phyloP scores from a whole-genome alignment of 2,113 vertebrate species.

The Clarias batrachus region DNA sequence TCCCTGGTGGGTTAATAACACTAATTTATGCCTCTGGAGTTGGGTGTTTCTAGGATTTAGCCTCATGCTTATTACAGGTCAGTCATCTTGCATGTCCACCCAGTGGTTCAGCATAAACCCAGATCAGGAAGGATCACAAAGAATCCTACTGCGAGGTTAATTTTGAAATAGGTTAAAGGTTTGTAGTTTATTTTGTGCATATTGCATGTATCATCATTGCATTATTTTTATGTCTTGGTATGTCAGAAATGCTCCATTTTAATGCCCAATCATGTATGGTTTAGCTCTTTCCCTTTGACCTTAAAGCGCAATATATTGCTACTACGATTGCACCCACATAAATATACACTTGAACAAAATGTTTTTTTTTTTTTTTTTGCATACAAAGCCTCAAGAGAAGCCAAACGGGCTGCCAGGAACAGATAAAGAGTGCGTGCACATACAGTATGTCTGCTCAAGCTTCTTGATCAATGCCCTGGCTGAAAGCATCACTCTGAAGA shows the following conservation, averaged over 20 bases:
- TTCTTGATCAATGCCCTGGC: constrained; percentile 57
- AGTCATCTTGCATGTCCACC: not conserved
- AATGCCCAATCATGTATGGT: not conserved
- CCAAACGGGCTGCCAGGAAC: constrained; percentile 43
- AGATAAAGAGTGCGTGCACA: constrained; percentile 57
- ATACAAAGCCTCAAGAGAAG: constrained; percentile 45
- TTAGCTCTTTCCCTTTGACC: not conserved
- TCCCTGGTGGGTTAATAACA: constrained; percentile 48
- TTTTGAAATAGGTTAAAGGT: not conserved
- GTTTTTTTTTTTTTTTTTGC: constrained; percentile 39
- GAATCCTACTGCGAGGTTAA: not conserved
- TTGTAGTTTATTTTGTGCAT: not conserved
- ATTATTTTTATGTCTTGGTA: not conserved
- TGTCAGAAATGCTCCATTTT: not conserved
- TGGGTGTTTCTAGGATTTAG: constrained; percentile 42
- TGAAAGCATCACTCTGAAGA: constrained; percentile 60
- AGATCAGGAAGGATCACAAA: not conserved
- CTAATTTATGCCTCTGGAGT: constrained; percentile 47
- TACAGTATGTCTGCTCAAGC: constrained; percentile 51
- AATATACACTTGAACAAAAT: constrained; percentile 15
- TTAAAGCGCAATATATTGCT: constrained; percentile 1
- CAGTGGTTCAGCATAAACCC: not conserved
- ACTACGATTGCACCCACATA: not conserved
- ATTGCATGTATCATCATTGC: not conserved
- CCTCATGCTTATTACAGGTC: not conserved